Conservation (phyloP, 2,888 invertebrate genomes). For the Bruchidius siliquastri region DNA sequence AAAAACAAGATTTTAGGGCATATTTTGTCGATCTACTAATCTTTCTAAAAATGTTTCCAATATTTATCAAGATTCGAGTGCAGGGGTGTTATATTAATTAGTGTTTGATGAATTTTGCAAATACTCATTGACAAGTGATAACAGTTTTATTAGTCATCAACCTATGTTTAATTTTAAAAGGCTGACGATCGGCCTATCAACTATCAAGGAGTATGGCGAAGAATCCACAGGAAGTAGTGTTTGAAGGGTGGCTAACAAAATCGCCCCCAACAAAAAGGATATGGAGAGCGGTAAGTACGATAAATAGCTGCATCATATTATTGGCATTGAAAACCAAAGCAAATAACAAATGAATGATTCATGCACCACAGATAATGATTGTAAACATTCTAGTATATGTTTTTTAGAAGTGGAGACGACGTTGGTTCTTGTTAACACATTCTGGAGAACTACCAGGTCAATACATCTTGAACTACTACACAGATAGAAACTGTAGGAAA, state of each 20-base stretch:
- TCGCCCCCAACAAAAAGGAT: conserved; percentile 89
- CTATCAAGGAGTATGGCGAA: conserved; percentile 41
- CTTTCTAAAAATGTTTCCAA: not conserved
- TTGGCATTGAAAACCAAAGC: conserved; percentile 17
- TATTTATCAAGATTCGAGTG: not conserved
- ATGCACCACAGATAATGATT: conserved; percentile 22
- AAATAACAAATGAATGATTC: conserved; percentile 30
- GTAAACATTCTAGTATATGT: conserved; percentile 28
- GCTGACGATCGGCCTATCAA: conserved; percentile 1
- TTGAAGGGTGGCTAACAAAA: conserved; percentile 93
- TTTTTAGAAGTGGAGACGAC: conserved; percentile 86
- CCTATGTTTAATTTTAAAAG: conserved; percentile 14
- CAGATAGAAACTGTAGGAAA: conserved; percentile 79
- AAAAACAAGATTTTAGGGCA: too few relatives aligned
- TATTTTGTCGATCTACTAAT: too few relatives aligned
- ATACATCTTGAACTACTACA: conserved; percentile 90
- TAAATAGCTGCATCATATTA: not conserved
- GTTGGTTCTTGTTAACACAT: conserved; percentile 91
- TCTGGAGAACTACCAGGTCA: conserved; percentile 90
- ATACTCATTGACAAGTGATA: conserved; percentile 11
- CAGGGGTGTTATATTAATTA: not conserved
- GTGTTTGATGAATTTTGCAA: not conserved
- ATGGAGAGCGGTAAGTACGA: conserved; percentile 83
- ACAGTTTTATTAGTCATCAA: conserved; percentile 12
- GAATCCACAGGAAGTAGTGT: conserved; percentile 66